phyloP scores from a whole-genome alignment of 1,140 invertebrate genomes.

The Zaprionus kolodkinae region DNA sequence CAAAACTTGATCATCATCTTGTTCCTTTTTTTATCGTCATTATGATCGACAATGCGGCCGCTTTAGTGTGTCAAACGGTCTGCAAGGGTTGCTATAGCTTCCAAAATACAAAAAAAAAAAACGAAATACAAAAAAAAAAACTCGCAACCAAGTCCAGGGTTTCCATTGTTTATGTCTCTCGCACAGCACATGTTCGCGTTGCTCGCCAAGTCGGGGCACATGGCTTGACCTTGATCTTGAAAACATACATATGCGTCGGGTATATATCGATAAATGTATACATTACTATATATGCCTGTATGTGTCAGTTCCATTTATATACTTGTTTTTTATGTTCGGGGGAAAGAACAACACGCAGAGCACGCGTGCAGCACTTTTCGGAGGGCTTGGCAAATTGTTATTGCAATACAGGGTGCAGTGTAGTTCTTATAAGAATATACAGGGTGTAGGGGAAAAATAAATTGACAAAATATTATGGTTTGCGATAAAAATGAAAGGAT shows the following conservation, averaged over 20 bases:
- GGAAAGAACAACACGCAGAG: slow-evolving; percentile 9
- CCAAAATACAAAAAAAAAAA: background rate
- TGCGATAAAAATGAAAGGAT: too few relatives aligned
- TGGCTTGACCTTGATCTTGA: slow-evolving; percentile 80
- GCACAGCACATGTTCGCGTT: slow-evolving; percentile 75
- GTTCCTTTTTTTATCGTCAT: slow-evolving; percentile 7
- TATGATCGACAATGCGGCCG: slow-evolving; percentile 29
- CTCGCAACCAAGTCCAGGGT: slow-evolving; percentile 13
- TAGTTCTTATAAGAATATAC: background rate
- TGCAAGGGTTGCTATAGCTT: slow-evolving; percentile 56
- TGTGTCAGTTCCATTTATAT: slow-evolving; percentile 14
- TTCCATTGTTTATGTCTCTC: slow-evolving; percentile 64
- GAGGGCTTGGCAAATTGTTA: slow-evolving; percentile 16
- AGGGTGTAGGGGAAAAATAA: background rate
- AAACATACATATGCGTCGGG: slow-evolving; percentile 35
- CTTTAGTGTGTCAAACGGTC: slow-evolving; percentile 79
- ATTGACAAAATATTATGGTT: background rate
- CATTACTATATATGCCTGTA: slow-evolving; percentile 3
- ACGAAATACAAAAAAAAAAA: background rate
- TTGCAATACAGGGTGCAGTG: slow-evolving; percentile 35
- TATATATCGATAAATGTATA: slow-evolving; percentile 5
- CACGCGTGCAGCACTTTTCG: slow-evolving; percentile 22
- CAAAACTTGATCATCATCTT: slow-evolving; percentile 24
- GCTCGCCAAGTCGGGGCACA: slow-evolving; percentile 36
- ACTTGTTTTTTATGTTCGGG: slow-evolving; percentile 4